These are phyloP conservation scores for Dermatemys mawii DNA, from an alignment of 2,113 vertebrate genomes.

Conservation along the genomic window DNA sequence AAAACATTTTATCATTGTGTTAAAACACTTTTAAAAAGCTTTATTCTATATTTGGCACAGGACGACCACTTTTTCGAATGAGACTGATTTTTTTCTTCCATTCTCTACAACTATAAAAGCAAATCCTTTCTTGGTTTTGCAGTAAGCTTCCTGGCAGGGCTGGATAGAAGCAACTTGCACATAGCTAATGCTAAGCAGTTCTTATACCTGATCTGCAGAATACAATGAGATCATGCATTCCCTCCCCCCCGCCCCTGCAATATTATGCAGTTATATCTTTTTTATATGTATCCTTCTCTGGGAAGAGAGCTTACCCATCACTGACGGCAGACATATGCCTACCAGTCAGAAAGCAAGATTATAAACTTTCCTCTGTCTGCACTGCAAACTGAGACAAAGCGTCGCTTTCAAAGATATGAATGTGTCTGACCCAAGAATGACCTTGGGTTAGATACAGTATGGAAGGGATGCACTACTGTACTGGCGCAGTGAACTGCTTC, in stretches of 20 bases:
- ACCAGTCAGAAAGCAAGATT: conserved; percentile 14
- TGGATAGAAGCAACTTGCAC: conserved; percentile 39
- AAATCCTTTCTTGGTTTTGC: background rate
- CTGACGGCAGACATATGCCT: background rate
- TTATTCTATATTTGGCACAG: background rate
- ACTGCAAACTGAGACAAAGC: background rate
- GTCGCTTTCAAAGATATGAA: background rate
- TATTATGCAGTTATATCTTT: background rate
- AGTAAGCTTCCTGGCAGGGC: conserved; percentile 15
- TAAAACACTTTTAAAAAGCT: accelerated
- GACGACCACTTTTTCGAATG: background rate
- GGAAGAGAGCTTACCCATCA: background rate
- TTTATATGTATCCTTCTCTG: background rate
- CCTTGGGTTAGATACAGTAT: background rate
- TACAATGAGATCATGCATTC: background rate
- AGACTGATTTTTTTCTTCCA: background rate
- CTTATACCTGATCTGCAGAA: conserved; percentile 2
- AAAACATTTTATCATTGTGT: background rate
- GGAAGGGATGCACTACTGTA: background rate
- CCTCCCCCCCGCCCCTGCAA: background rate
- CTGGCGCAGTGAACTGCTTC: background rate
- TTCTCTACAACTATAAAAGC: background rate
- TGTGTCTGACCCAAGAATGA: background rate
- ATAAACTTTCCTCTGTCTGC: background rate
- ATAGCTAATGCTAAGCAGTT: conserved; percentile 19